Evolutionary conservation across 30 jellyfish, hydroid and myxozoan genomes (phyloP).

Genomic region (Haliclystus octoradiatus): DNA sequence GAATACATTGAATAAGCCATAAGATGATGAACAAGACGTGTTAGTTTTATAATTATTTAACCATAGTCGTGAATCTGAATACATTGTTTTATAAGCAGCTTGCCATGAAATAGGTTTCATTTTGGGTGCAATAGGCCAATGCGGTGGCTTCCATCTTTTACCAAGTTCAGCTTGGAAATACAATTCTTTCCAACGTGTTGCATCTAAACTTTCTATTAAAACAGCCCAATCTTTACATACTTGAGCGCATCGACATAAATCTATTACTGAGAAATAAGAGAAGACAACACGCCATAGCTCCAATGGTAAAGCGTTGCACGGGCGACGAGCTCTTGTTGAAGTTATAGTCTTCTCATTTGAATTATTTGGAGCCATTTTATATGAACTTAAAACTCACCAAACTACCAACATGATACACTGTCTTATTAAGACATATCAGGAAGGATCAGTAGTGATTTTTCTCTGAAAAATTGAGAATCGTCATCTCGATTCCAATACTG

Average conservation of each 20-base stretch:
- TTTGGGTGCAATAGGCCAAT: slow-evolving; percentile 67
- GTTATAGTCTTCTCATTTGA: not conserved
- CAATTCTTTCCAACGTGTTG: slow-evolving; percentile 76
- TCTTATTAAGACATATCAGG: too few species aligned
- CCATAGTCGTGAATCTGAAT: slow-evolving; percentile 61
- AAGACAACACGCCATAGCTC: slow-evolving; percentile 85
- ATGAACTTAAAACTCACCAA: too few species aligned
- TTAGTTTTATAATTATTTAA: slow-evolving; percentile 15
- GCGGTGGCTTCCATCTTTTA: slow-evolving; percentile 83
- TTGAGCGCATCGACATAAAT: slow-evolving; percentile 58
- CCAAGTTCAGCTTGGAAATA: slow-evolving; percentile 45
- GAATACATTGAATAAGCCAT: slow-evolving; percentile 31
- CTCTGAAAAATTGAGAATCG: too few species aligned
- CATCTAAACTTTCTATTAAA: slow-evolving; percentile 56
- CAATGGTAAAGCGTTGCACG: slow-evolving; percentile 26
- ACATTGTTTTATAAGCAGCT: slow-evolving; percentile 33
- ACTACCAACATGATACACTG: too few species aligned
- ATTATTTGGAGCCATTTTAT: not conserved
- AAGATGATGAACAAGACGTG: slow-evolving; percentile 41
- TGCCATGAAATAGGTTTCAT: slow-evolving; percentile 62
- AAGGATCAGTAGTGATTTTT: too few species aligned
- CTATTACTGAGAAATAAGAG: slow-evolving; percentile 46
- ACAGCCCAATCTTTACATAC: slow-evolving; percentile 70
- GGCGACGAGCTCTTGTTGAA: not conserved
- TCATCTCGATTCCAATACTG: too few species aligned